A percentile compares a stretch with the other conserved stretches of the same genome.
Conservation (phyloP, 92 coral and sea anemone genomes). For the Parazoanthus atlanticus region DNA sequence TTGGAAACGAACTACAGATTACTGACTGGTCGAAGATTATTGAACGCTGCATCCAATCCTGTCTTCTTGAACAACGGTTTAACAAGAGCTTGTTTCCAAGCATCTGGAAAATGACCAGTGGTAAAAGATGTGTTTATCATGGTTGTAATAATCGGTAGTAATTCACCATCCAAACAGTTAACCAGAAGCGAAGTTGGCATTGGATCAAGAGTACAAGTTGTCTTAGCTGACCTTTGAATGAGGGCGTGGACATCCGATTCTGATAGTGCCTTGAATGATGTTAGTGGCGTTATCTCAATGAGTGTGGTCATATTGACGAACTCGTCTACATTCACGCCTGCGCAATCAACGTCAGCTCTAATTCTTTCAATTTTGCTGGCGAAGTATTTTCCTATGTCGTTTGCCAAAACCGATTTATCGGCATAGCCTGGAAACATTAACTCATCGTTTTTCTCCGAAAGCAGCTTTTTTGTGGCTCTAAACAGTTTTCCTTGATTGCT, state of each 20-base stretch:
- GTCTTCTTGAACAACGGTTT: no score
- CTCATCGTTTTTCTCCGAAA: not conserved
- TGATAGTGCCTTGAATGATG: constrained; percentile 9
- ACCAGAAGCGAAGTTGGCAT: not conserved
- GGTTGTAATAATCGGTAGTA: not conserved
- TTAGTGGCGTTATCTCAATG: constrained; percentile 28
- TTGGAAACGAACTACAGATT: no score
- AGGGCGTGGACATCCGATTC: not conserved
- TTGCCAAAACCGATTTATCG: no score
- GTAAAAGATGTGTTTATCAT: not conserved
- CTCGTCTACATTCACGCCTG: not conserved
- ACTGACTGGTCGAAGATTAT: no score
- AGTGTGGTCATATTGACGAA: constrained; percentile 13
- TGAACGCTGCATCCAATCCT: not conserved
- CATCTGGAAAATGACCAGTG: no score
- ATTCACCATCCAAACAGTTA: not conserved
- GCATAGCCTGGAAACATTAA: no score
- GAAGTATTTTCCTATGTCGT: no score
- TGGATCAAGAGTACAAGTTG: no score
- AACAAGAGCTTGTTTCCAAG: no score
- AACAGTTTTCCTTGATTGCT: not conserved
- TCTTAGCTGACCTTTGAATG: no score
- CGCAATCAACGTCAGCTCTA: no score
- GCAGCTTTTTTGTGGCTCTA: constrained; percentile 1
- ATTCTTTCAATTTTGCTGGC: no score